phyloP scores from a whole-genome alignment of 1,140 invertebrate species.

The Ceratoteleas bidentatus region DNA sequence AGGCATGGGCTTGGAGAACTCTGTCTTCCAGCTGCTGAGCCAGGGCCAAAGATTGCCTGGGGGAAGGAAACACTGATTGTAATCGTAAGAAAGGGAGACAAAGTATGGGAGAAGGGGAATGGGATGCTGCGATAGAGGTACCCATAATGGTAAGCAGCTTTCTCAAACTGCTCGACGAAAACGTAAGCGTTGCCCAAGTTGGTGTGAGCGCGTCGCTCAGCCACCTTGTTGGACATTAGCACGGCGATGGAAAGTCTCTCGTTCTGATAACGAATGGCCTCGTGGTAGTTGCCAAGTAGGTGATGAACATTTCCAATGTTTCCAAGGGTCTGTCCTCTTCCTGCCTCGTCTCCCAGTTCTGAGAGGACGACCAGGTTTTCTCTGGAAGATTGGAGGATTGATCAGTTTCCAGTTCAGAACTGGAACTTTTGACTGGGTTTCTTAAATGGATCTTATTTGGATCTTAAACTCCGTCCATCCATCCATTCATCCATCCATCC shows the following conservation, averaged over 20 bases:
- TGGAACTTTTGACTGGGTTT: too few species aligned
- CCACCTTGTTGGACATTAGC: constrained; percentile 96
- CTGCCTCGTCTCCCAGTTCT: constrained; percentile 93
- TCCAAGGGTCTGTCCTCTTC: constrained; percentile 96
- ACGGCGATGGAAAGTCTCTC: constrained; percentile 95
- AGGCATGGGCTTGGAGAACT: constrained; percentile 97
- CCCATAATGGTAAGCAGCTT: constrained; percentile 97
- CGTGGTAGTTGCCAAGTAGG: constrained; percentile 93
- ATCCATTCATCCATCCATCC: too few species aligned
- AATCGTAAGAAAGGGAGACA: too few species aligned
- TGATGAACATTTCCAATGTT: constrained; percentile 99
- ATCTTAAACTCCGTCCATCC: too few species aligned
- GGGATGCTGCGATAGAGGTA: too few species aligned
- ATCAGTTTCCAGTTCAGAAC: too few species aligned
- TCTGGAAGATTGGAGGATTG: constrained; percentile 79
- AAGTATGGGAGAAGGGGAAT: too few species aligned
- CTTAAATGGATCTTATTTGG: too few species aligned
- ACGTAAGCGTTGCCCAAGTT: constrained; percentile 99
- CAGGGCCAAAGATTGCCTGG: constrained; percentile 91
- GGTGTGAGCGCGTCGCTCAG: constrained; percentile 96
- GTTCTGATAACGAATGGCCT: constrained; percentile 93
- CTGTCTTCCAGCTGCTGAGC: constrained; percentile 94
- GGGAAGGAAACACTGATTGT: too few species aligned
- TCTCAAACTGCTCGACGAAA: constrained; percentile 97
- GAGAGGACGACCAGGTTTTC: constrained; percentile 94